Percentiles rank a stretch among this genome's conserved stretches.
Evolutionary conservation across 2,797 vertebrate genomes (phyloP).

Genomic region (Sylvilagus floridanus): DNA sequence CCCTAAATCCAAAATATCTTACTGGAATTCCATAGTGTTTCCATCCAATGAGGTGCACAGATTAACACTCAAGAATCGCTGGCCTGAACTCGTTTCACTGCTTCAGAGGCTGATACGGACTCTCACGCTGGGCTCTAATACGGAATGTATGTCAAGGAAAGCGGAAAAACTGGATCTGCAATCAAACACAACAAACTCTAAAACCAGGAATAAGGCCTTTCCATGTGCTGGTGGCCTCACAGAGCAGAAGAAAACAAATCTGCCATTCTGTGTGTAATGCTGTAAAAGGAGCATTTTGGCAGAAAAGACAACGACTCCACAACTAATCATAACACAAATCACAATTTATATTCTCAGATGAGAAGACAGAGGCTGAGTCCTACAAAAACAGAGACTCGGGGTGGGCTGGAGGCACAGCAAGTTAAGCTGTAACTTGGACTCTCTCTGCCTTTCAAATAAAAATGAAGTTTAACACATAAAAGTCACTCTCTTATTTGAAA

Average conservation of each 20-base stretch:
- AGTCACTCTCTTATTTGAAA: background rate
- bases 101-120: background rate
- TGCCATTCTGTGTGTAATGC: background rate
- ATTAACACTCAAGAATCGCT: background rate
- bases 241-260: background rate
- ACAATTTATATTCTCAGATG: background rate
- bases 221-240: background rate
- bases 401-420: too few species aligned
- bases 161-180: background rate
- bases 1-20: background rate
- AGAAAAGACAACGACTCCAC: background rate
- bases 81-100: background rate
- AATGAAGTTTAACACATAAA: too few species aligned
- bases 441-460: too few species aligned
- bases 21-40: background rate
- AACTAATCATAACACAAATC: background rate
- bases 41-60: background rate
- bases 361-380: background rate
- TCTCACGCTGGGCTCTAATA: background rate
- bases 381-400: background rate
- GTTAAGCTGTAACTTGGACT: too few species aligned
- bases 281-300: background rate
- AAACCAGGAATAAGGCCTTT: background rate
- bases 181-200: background rate
- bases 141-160: background rate